Evolutionary conservation across 2,113 vertebrate genomes (phyloP).

Genomic region (Pica pica): DNA sequence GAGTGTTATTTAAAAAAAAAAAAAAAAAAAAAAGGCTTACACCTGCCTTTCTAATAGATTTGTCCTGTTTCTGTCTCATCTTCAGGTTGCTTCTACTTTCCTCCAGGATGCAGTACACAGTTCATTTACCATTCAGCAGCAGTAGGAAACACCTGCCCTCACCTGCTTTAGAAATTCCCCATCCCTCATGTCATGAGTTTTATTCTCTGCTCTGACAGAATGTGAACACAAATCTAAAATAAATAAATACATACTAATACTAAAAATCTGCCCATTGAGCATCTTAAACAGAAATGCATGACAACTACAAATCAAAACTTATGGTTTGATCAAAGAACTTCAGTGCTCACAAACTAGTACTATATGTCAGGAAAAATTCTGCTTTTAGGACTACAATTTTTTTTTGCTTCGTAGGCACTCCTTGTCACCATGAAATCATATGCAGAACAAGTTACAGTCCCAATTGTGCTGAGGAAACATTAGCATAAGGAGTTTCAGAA

Average conservation of each 20-base stretch:
- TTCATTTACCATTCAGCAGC: neutral
- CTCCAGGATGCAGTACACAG: neutral
- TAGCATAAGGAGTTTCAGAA: neutral
- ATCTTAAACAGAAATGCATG: neutral
- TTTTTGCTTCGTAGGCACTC: neutral
- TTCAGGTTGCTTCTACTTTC: neutral
- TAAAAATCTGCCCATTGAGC: neutral
- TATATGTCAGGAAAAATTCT: neutral
- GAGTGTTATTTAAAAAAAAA: neutral
- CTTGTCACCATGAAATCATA: neutral
- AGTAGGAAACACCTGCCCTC: neutral
- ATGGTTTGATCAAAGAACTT: neutral
- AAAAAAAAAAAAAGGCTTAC: neutral
- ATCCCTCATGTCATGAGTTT: neutral
- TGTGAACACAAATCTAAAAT: neutral
- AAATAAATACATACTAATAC: neutral
- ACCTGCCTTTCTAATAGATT: neutral
- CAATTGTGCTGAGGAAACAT: neutral
- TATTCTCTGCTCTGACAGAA: neutral
- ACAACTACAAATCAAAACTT: neutral
- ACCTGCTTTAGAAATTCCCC: neutral
- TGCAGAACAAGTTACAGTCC: neutral
- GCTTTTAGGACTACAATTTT: neutral
- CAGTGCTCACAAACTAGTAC: neutral
- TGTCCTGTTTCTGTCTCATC: neutral